Evolutionary conservation across 2,113 vertebrate genomes (phyloP).

Genomic region (Pangasianodon gigas): DNA sequence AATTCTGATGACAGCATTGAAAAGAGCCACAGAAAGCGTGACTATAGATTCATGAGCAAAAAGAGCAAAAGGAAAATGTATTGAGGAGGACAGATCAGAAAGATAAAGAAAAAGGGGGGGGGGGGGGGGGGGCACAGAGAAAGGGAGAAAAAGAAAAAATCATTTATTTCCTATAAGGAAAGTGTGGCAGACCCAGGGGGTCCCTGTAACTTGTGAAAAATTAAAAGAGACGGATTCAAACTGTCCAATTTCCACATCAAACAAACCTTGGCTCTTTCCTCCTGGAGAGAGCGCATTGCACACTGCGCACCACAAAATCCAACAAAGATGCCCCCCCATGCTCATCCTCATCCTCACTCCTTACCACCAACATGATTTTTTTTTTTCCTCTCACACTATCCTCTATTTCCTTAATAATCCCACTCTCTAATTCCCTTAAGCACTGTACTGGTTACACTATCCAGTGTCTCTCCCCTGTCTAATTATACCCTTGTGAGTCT

Average conservation of each 20-base stretch:
- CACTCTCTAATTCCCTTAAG: conserved; percentile 92
- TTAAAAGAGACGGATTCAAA: conserved; percentile 99
- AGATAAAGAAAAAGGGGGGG: conserved; percentile 30
- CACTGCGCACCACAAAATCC: conserved; percentile 72
- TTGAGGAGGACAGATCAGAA: conserved; percentile 22
- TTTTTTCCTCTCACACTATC: conserved; percentile 63
- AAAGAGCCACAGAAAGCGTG: conserved; percentile 66
- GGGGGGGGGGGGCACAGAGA: conserved; percentile 17
- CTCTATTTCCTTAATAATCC: conserved; percentile 80
- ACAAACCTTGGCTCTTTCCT: conserved; percentile 89
- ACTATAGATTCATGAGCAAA: conserved; percentile 54
- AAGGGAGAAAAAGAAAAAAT: conserved; percentile 63
- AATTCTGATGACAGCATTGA: conserved; percentile 72
- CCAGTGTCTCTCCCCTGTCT: conserved; percentile 94
- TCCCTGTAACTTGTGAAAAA: conserved; percentile 98
- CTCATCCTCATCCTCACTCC: conserved; percentile 60
- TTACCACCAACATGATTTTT: conserved; percentile 70
- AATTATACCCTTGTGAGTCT: conserved; percentile 99
- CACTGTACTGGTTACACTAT: conserved; percentile 92
- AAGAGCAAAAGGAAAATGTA: conserved; percentile 37
- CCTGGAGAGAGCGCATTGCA: conserved; percentile 96
- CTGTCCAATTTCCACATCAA: conserved; percentile 99
- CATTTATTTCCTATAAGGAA: conserved; percentile 88
- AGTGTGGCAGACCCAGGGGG: conserved; percentile 87
- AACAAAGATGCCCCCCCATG: conserved; percentile 79